A percentile compares a stretch with the other conserved stretches of the same genome.
Evolutionary conservation across 2,797 vertebrate genomes (phyloP).

Genomic region (Pipistrellus kuhlii): DNA sequence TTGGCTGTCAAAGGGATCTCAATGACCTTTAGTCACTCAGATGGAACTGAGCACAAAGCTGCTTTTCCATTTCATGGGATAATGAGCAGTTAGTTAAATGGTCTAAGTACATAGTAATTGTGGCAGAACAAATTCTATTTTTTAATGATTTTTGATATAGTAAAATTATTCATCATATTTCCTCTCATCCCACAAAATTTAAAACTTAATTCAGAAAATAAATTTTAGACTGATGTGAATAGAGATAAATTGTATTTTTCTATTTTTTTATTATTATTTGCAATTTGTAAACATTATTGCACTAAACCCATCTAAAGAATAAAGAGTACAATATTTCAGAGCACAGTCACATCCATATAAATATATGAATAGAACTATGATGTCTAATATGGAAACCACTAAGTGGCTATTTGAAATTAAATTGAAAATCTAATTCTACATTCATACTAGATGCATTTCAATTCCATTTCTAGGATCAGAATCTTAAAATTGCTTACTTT

Average conservation of each 20-base stretch:
- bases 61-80: conserved; percentile 54
- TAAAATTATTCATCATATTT: conserved; percentile 49
- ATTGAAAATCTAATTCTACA: background rate
- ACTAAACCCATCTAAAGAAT: background rate
- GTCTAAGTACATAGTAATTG: conserved; percentile 51
- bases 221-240: conserved; percentile 3
- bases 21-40: conserved; percentile 15
- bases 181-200: background rate
- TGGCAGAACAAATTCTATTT: conserved; percentile 57
- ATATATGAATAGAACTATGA: background rate
- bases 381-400: background rate
- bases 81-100: conserved; percentile 70
- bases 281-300: background rate
- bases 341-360: background rate
- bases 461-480: background rate
- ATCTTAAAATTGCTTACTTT: background rate
- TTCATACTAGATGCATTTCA: background rate
- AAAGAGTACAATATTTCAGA: background rate
- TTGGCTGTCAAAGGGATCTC: conserved; percentile 15
- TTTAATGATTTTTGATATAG: conserved; percentile 60
- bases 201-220: conserved; percentile 36
- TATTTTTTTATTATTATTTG: background rate
- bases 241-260: background rate
- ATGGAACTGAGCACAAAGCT: background rate
- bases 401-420: background rate